A percentile compares a stretch with the other conserved stretches of the same genome.
Conservation (phyloP, 2,888 invertebrate genomes). For the Sylvicola cinctus region DNA sequence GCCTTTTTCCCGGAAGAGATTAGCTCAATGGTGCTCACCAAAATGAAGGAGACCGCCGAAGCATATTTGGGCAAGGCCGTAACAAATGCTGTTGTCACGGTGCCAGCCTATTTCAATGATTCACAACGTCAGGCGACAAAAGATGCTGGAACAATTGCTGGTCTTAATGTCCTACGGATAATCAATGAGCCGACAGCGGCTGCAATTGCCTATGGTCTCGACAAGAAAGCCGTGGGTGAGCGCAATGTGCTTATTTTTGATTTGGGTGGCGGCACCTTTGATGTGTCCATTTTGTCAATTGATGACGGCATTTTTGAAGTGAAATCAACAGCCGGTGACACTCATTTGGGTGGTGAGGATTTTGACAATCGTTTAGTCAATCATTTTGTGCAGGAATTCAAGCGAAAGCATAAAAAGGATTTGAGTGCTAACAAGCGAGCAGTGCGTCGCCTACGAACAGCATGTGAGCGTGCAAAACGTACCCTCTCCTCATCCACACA, state of each 20-base stretch:
- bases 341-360: slow-evolving; percentile 85
- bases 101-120: slow-evolving; percentile 98
- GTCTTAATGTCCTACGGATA: slow-evolving; percentile 75
- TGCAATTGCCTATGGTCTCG: slow-evolving; percentile 79
- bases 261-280: slow-evolving; percentile 90
- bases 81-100: slow-evolving; percentile 73
- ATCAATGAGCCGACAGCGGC: slow-evolving; percentile 86
- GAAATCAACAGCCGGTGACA: slow-evolving; percentile 84
- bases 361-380: slow-evolving; percentile 80
- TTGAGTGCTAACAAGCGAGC: slow-evolving; percentile 74
- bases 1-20: slow-evolving; percentile 82
- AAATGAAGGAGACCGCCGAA: slow-evolving; percentile 87
- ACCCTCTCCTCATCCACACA: slow-evolving; percentile 74
- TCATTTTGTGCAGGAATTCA: slow-evolving; percentile 77
- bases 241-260: slow-evolving; percentile 63
- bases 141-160: slow-evolving; percentile 78
- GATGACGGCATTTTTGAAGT: slow-evolving; percentile 90
- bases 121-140: slow-evolving; percentile 97
- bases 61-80: slow-evolving; percentile 69
- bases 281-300: slow-evolving; percentile 86
- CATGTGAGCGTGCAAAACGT: slow-evolving; percentile 76
- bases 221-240: slow-evolving; percentile 63
- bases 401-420: slow-evolving; percentile 85
- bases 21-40: slow-evolving; percentile 78
- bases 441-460: slow-evolving; percentile 74